Evolutionary conservation across 2,797 vertebrate genomes (phyloP).

Genomic region (Amniataba percoides): DNA sequence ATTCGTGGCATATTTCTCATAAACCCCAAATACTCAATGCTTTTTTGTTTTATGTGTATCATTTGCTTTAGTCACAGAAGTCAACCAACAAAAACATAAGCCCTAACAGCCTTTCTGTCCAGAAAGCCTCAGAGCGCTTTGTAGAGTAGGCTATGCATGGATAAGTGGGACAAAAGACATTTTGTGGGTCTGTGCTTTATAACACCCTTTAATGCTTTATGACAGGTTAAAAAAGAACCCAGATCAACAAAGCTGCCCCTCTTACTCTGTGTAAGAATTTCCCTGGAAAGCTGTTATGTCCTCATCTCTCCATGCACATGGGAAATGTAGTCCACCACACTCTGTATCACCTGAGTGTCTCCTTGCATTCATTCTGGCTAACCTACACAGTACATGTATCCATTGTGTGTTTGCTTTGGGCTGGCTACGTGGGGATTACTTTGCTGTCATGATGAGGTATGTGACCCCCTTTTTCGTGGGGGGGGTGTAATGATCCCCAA

Average conservation of each 20-base stretch:
- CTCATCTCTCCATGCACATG: constrained; percentile 17
- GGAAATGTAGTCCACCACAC: not conserved
- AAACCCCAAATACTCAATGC: not conserved
- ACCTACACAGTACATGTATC: constrained; percentile 18
- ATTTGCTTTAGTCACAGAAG: constrained; percentile 31
- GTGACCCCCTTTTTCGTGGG: constrained; percentile 73
- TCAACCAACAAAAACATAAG: constrained; percentile 12
- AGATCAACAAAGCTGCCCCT: not conserved
- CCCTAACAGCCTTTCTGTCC: constrained; percentile 30
- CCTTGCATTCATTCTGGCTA: constrained; percentile 38
- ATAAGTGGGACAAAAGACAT: constrained; percentile 54
- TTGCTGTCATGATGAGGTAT: constrained; percentile 65
- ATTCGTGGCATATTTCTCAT: not conserved
- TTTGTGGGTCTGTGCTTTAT: constrained; percentile 47
- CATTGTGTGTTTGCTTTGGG: constrained; percentile 40
- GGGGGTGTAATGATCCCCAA: constrained; percentile 57
- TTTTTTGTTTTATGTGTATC: constrained; percentile 7
- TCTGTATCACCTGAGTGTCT: constrained; percentile 27
- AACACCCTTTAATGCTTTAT: constrained; percentile 55
- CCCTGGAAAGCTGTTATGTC: constrained; percentile 27
- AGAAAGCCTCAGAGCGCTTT: constrained; percentile 11
- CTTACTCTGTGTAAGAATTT: constrained; percentile 15
- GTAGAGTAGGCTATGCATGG: constrained; percentile 15
- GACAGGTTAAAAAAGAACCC: constrained; percentile 40
- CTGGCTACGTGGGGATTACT: constrained; percentile 62